phyloP scores from a whole-genome alignment of 2,113 vertebrate genomes.

The Heloderma charlesbogerti region DNA sequence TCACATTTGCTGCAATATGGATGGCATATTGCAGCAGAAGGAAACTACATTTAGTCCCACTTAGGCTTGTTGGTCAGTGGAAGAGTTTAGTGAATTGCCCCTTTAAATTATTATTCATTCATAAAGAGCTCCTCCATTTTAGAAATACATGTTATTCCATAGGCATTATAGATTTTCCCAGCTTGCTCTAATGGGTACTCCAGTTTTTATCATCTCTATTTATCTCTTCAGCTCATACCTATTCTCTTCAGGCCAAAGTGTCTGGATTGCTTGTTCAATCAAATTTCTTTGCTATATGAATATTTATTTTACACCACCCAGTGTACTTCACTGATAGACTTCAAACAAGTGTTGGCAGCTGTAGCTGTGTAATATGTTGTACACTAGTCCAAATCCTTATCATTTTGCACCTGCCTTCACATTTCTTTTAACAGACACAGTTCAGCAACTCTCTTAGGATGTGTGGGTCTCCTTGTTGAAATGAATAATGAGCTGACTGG shows the following conservation, averaged over 20 bases:
- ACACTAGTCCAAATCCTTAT: not conserved
- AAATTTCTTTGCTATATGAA: not conserved
- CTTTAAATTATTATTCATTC: not conserved
- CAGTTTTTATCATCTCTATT: not conserved
- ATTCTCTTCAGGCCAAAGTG: not conserved
- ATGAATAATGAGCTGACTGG: constrained; percentile 7
- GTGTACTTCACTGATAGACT: not conserved
- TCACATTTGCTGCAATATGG: not conserved
- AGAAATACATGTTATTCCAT: not conserved
- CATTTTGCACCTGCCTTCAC: not conserved
- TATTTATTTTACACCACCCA: not conserved
- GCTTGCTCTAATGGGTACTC: not conserved
- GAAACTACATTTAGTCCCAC: not conserved
- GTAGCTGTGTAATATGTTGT: not conserved
- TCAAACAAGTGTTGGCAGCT: not conserved
- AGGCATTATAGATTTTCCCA: not conserved
- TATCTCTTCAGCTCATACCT: not conserved
- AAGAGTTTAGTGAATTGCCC: constrained; percentile 21
- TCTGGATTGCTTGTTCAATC: not conserved
- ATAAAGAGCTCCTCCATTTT: not conserved
- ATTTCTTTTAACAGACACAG: not conserved
- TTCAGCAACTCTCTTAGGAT: not conserved
- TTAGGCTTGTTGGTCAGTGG: not conserved
- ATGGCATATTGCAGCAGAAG: not conserved
- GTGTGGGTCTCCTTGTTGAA: not conserved